Evolutionary conservation across 2,113 vertebrate genomes (phyloP).

Genomic region (Bos indicus): DNA sequence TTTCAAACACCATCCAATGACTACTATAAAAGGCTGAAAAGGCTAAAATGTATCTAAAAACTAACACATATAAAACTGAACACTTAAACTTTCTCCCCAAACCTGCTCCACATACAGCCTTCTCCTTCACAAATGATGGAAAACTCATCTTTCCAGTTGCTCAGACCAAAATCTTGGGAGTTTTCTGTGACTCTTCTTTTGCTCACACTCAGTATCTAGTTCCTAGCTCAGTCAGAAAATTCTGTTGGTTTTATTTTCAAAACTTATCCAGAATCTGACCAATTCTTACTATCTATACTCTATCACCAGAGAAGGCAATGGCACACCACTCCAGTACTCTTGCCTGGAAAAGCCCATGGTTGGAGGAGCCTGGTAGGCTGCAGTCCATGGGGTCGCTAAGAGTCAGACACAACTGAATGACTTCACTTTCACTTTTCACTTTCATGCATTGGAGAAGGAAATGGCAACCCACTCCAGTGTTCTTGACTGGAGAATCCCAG

Average conservation of each 20-base stretch:
- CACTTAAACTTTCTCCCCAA: not conserved
- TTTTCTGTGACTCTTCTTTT: not conserved
- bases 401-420: too few species aligned
- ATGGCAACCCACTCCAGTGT: too few species aligned
- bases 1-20: not conserved
- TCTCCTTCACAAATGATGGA: not conserved
- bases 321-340: too few species aligned
- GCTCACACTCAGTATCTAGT: not conserved
- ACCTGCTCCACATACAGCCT: not conserved
- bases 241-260: not conserved
- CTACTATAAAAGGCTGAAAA: not conserved
- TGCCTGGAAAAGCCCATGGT: too few species aligned
- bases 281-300: not conserved
- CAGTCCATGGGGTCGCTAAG: too few species aligned
- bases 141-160: not conserved
- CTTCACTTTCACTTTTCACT: too few species aligned
- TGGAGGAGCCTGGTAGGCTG: too few species aligned
- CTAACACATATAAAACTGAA: not conserved
- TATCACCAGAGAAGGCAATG: not conserved
- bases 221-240: not conserved
- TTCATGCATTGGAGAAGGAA: too few species aligned
- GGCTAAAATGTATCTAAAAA: not conserved
- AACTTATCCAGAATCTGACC: not conserved
- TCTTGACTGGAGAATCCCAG: too few species aligned
- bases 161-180: not conserved